phyloP scores from a whole-genome alignment of 2,113 vertebrate genomes.

The Pelvicachromis taeniatus region DNA sequence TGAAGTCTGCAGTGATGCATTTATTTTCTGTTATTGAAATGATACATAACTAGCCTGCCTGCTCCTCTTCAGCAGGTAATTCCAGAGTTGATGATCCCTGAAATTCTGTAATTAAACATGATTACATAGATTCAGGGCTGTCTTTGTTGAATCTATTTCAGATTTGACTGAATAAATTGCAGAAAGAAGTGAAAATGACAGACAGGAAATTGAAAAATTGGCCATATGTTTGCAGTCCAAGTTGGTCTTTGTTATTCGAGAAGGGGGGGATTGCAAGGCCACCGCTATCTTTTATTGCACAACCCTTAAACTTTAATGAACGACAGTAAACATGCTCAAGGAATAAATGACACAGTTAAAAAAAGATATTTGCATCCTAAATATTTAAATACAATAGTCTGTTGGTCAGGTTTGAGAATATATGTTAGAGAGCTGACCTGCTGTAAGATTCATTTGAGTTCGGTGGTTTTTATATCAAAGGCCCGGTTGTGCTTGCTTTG shows the following conservation, averaged over 20 bases:
- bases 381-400: constrained; percentile 14
- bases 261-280: neutral
- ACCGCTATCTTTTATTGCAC: constrained; percentile 4
- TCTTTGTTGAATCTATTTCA: neutral
- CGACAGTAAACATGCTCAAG: neutral
- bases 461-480: constrained; percentile 51
- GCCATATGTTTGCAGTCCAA: neutral
- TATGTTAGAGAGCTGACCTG: neutral
- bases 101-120: neutral
- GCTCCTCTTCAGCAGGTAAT: neutral
- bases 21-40: neutral
- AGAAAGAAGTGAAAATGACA: neutral
- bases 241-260: neutral
- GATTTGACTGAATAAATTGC: neutral
- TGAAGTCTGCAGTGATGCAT: neutral
- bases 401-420: constrained; percentile 5
- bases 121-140: neutral
- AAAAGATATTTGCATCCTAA: constrained; percentile 4
- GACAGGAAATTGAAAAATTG: neutral
- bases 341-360: neutral
- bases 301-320: constrained; percentile 11
- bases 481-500: constrained; percentile 13
- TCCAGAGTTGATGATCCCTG: neutral
- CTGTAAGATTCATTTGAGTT: constrained; percentile 41
- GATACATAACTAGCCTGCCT: neutral